Percentiles rank a stretch among this genome's conserved stretches.
Conservation (phyloP, 2,113 vertebrate genomes). For the Mungos mungo region DNA sequence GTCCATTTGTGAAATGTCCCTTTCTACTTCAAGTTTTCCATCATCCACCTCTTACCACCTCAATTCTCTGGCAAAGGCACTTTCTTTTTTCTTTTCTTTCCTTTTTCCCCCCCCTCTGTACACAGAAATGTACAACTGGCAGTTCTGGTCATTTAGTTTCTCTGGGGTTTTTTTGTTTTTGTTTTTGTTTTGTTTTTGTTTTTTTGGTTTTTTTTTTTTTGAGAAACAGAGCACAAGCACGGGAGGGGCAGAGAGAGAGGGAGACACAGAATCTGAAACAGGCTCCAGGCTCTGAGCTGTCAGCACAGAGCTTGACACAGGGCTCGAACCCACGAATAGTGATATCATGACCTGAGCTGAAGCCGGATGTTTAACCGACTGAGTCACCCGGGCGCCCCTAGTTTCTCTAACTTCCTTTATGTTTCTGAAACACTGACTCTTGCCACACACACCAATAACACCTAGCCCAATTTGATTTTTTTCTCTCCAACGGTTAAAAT, state of each 20-base stretch:
- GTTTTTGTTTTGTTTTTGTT: too few species aligned
- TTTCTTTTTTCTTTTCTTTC: background rate
- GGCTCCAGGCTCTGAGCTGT: too few species aligned
- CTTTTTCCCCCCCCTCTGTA: background rate
- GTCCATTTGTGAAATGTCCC: background rate
- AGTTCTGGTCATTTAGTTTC: background rate
- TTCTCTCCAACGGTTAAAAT: background rate
- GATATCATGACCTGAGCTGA: too few species aligned
- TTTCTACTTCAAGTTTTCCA: background rate
- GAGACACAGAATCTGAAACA: too few species aligned
- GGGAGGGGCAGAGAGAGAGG: too few species aligned
- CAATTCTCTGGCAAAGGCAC: background rate
- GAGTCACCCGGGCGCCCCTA: too few species aligned
- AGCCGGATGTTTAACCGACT: too few species aligned
- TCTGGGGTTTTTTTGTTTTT: background rate
- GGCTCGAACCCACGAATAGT: too few species aligned
- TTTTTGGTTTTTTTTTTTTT: too few species aligned
- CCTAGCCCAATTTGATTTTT: background rate
- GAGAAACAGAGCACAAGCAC: too few species aligned
- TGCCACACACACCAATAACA: background rate
- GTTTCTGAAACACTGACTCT: background rate
- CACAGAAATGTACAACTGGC: background rate
- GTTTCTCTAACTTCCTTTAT: background rate
- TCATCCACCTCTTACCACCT: background rate
- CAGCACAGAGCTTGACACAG: too few species aligned